Conservation (phyloP, 2,797 vertebrate genomes). For the Sebastes aleutianus region DNA sequence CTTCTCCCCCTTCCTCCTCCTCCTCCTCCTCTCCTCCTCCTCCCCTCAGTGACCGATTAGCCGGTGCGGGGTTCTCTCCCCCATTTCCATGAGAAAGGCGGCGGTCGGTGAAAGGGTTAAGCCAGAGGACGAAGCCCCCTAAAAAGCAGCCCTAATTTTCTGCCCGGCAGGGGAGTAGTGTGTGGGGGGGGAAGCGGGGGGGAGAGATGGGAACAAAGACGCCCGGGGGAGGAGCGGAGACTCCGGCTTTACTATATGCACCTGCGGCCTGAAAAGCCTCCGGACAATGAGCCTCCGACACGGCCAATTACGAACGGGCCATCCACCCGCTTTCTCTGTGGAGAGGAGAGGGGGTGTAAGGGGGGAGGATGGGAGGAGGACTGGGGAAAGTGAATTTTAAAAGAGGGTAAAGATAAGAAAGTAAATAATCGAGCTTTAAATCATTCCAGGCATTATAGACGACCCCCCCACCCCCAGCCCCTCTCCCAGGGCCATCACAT, state of each 20-base stretch:
- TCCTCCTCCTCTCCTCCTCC: slow-evolving; percentile 49
- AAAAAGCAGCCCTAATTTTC: slow-evolving; percentile 85
- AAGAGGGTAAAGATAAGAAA: slow-evolving; percentile 76
- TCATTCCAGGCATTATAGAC: slow-evolving; percentile 57
- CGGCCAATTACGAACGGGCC: slow-evolving; percentile 82
- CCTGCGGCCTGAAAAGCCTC: slow-evolving; percentile 85
- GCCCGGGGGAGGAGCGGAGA: slow-evolving; percentile 79
- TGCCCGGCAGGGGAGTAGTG: slow-evolving; percentile 77
- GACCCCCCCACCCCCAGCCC: not conserved
- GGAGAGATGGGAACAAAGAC: slow-evolving; percentile 79
- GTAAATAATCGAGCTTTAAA: slow-evolving; percentile 80
- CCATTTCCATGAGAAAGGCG: slow-evolving; percentile 85
- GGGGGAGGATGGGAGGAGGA: slow-evolving; percentile 30
- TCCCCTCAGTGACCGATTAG: slow-evolving; percentile 83
- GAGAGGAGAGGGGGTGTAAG: slow-evolving; percentile 24
- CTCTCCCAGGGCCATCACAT: slow-evolving; percentile 1
- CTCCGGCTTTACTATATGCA: slow-evolving; percentile 86
- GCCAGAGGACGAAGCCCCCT: slow-evolving; percentile 76
- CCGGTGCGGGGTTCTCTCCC: slow-evolving; percentile 68
- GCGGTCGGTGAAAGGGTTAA: slow-evolving; percentile 85
- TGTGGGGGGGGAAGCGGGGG: slow-evolving; percentile 67
- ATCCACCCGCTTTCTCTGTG: slow-evolving; percentile 75
- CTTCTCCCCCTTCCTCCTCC: not conserved
- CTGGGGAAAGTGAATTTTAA: slow-evolving; percentile 76
- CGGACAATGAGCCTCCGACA: slow-evolving; percentile 84